These are phyloP conservation scores for Alviniconcha strummeri DNA, from an alignment of 2,888 invertebrate species.

Conservation along the genomic window DNA sequence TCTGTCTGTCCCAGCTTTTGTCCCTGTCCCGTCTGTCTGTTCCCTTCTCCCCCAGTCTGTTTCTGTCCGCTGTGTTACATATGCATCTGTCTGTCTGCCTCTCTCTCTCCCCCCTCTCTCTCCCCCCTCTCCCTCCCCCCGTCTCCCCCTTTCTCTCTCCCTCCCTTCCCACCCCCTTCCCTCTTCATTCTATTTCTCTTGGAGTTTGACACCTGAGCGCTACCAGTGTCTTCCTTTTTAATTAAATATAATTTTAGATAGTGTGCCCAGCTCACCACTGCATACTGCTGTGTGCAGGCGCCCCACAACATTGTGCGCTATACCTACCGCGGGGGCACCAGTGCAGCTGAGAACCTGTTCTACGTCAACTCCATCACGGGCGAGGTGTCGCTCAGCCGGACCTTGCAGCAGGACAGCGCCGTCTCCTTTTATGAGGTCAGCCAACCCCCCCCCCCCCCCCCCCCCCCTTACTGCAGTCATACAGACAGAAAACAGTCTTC, in stretches of 20 bases:
- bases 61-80: too few relatives aligned
- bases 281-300: slow-evolving; percentile 30
- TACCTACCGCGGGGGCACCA: slow-evolving; percentile 16
- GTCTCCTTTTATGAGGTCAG: slow-evolving; percentile 35
- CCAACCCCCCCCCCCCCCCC: too few relatives aligned
- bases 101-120: neutral
- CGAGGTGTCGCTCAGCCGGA: slow-evolving; percentile 53
- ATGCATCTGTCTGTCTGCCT: neutral
- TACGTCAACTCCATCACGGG: slow-evolving; percentile 56
- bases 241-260: too few relatives aligned
- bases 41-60: neutral
- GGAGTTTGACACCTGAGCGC: too few relatives aligned
- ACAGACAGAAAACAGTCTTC: too few relatives aligned
- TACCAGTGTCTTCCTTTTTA: too few relatives aligned
- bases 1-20: neutral
- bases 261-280: too few relatives aligned
- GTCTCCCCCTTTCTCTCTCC: neutral
- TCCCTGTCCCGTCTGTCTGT: neutral
- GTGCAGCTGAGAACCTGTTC: slow-evolving; percentile 52
- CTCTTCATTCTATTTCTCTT: too few relatives aligned
- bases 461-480: too few relatives aligned
- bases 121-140: neutral
- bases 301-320: slow-evolving; percentile 40
- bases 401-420: slow-evolving; percentile 51
- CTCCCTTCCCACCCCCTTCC: too few relatives aligned